Evolutionary conservation across 1,140 invertebrate species (phyloP), one percentile per base, ranked within the genome.

Genomic region (Drosophila ironensis): DNA sequence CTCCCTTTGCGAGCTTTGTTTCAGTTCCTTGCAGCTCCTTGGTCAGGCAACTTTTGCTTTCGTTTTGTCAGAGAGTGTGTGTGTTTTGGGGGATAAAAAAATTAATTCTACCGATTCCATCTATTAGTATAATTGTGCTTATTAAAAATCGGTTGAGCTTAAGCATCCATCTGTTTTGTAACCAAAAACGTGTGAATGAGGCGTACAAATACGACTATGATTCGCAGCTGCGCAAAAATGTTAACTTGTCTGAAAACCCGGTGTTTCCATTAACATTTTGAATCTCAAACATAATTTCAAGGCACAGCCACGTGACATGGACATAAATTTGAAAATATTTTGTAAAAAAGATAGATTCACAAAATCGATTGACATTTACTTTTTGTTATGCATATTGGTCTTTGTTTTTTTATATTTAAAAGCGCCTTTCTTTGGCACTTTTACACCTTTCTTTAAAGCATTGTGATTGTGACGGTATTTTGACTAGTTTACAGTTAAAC

Each of bases 11-110:
- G 70, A 84, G 78, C 78, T 84, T 84, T 84, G 78, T 64, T 57
- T 86, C 73, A 86, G 80, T 84, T 78, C 44, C 69, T 72, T 77
- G 57, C 68, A 40, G 74, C 80, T 71, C 80, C 67, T 86, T 82
- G 80, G 56, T 38, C 69, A 57, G 73, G 67, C 59, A 86, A 84
- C 78, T 86, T 82, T 82, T 82, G 44, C 68, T 73, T 77, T 71
- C 70, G 63, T 67, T 78, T 72, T 81, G 60, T 63, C 60, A 56
- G 68, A 17, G 72, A 48, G 59, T 67, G 35, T 11, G 40, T 7
- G 19, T 64, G 27, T 27, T 9, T 33, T 11, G 9, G 38, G 27
- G 4, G 22, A 11, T 38, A 2, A 6, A 3, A 4, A 20, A 28
- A 53, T 28, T n/a, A 22, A 19, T 17, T 9, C n/a, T n/a, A n/a